phyloP scores from a whole-genome alignment of 2,113 vertebrate genomes.

The Natator depressus region DNA sequence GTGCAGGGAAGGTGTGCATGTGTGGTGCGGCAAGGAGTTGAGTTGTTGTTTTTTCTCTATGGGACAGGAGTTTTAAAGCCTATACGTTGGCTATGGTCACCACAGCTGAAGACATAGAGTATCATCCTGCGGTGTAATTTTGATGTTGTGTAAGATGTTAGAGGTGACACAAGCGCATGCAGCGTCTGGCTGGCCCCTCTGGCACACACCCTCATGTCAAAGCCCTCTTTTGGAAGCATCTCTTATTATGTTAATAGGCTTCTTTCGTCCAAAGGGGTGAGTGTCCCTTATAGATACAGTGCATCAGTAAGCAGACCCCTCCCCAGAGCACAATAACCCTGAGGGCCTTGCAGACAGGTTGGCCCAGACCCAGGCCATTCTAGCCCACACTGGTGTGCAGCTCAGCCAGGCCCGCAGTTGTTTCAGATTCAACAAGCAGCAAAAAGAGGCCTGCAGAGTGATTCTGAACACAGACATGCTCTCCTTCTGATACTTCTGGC shows the following conservation, averaged over 20 bases:
- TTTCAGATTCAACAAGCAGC: not conserved
- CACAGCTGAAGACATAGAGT: not conserved
- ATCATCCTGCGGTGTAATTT: not conserved
- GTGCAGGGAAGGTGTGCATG: not conserved
- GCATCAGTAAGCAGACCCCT: not conserved
- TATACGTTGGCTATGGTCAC: not conserved
- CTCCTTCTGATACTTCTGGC: not conserved
- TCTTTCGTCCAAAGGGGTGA: not conserved
- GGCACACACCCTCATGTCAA: not conserved
- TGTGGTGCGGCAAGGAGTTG: not conserved
- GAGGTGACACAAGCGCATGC: not conserved
- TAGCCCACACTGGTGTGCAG: not conserved
- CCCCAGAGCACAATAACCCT: not conserved
- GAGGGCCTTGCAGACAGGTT: not conserved
- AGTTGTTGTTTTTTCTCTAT: not conserved
- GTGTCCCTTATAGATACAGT: not conserved
- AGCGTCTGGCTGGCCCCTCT: not conserved
- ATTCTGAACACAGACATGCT: fast-evolving
- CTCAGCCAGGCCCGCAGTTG: not conserved
- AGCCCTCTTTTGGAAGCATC: not conserved
- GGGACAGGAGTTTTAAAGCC: not conserved
- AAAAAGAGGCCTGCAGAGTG: fast-evolving
- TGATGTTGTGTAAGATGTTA: not conserved
- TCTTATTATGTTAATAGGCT: not conserved
- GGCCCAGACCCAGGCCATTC: not conserved